Percentiles rank a stretch among this genome's conserved stretches.
Evolutionary conservation across 1,140 invertebrate species (phyloP).

Genomic region (Papilio helenus): DNA sequence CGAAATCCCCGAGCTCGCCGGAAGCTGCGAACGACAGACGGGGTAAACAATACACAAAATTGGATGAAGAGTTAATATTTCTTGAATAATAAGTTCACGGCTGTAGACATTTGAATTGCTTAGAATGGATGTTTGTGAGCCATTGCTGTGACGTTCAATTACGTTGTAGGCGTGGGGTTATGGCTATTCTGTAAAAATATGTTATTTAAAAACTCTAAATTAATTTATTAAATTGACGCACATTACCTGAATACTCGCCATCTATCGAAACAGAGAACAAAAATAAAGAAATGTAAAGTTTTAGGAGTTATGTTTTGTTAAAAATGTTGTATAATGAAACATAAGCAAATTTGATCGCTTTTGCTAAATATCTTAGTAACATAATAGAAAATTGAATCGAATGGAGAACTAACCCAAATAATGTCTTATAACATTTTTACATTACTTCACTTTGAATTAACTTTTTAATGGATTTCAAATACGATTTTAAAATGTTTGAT

Average conservation of each 20-base stretch:
- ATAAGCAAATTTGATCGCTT: not conserved
- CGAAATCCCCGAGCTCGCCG: slow-evolving; percentile 58
- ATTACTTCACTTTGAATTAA: not conserved
- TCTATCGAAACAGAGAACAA: too few relatives aligned
- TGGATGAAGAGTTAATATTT: slow-evolving; percentile 35
- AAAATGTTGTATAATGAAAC: too few relatives aligned
- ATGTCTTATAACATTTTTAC: not conserved
- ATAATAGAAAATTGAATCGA: not conserved
- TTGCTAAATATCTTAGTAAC: not conserved
- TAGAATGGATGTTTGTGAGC: not conserved
- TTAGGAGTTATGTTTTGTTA: too few relatives aligned
- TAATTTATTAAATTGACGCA: too few relatives aligned
- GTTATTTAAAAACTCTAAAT: not conserved
- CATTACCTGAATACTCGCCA: too few relatives aligned
- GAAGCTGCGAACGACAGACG: slow-evolving; percentile 43
- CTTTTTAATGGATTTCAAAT: not conserved
- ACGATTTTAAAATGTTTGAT: not conserved
- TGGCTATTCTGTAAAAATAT: not conserved
- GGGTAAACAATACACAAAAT: slow-evolving; percentile 34
- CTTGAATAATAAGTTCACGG: slow-evolving; percentile 23
- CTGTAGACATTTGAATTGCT: slow-evolving; percentile 10
- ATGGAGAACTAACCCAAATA: not conserved
- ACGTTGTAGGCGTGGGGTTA: not conserved
- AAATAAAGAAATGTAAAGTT: too few relatives aligned
- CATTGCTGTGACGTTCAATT: not conserved